These are phyloP conservation scores for Piscicola geometra DNA, from an alignment of 2,888 invertebrate species.

Conservation along the genomic window DNA sequence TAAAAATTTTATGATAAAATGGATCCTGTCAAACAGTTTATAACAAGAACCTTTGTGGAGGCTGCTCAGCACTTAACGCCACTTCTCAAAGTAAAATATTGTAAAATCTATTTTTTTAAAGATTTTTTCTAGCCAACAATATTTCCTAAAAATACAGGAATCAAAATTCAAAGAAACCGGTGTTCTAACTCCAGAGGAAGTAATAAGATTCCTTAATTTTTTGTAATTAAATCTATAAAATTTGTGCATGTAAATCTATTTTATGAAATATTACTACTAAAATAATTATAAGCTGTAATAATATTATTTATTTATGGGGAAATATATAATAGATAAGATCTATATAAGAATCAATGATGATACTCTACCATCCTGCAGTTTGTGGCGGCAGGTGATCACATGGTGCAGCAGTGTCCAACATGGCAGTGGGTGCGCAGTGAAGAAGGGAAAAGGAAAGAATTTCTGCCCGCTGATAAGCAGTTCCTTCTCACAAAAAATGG, in stretches of 20 bases:
- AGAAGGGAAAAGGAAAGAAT: constrained; percentile 77
- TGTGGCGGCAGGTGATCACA: constrained; percentile 93
- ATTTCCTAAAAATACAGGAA: constrained; percentile 63
- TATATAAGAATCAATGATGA: no score
- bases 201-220: constrained; percentile 45
- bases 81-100: constrained; percentile 73
- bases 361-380: constrained; percentile 67
- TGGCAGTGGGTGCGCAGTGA: constrained; percentile 98
- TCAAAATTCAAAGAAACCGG: constrained; percentile 96
- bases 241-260: no score
- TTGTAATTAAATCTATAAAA: no score
- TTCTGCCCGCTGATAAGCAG: constrained; percentile 90
- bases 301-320: no score
- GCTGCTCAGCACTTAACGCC: constrained; percentile 95
- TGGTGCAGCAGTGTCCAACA: constrained; percentile 97
- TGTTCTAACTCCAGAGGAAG: constrained; percentile 93
- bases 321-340: no score
- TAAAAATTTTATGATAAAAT: no score
- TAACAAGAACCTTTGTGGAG: constrained; percentile 89
- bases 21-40: constrained; percentile 90
- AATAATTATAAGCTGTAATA: no score
- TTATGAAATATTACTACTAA: no score
- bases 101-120: constrained; percentile 1
- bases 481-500: constrained; percentile 88
- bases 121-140: background rate